Evolutionary conservation across 2,888 invertebrate species (phyloP).

Genomic region (Agrochola macilenta): DNA sequence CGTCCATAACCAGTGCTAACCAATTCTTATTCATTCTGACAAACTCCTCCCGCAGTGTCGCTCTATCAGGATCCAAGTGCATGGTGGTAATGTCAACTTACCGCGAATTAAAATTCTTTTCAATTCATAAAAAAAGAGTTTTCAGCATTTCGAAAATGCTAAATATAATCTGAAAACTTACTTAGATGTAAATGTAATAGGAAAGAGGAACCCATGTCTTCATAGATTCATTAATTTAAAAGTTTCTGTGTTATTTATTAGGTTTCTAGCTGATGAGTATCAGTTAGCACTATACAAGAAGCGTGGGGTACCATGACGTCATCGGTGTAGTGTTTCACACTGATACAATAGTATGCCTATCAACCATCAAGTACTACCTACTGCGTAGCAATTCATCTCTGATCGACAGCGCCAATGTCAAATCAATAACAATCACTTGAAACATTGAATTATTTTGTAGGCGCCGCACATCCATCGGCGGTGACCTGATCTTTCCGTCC

Average conservation of each 20-base stretch:
- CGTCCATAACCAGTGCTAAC: not conserved
- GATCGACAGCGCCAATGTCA: slow-evolving; percentile 83
- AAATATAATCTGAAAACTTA: no score
- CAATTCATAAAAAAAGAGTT: no score
- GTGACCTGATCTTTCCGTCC: slow-evolving; percentile 64
- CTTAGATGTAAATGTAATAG: not conserved
- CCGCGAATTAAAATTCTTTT: not conserved
- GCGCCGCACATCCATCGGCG: slow-evolving; percentile 75
- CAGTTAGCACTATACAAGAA: slow-evolving; percentile 15
- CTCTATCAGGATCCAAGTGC: not conserved
- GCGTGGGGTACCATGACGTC: not conserved
- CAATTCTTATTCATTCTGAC: not conserved
- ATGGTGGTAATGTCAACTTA: not conserved
- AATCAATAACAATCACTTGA: slow-evolving; percentile 80
- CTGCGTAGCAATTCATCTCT: slow-evolving; percentile 74
- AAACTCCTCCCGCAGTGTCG: not conserved
- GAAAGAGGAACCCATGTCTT: not conserved
- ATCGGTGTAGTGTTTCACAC: slow-evolving; percentile 19
- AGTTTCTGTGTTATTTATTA: not conserved
- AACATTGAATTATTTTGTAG: slow-evolving; percentile 74
- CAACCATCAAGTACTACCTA: slow-evolving; percentile 22
- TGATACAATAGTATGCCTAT: slow-evolving; percentile 9
- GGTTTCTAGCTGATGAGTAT: not conserved
- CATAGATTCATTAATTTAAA: not conserved
- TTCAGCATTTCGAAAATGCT: no score